Evolutionary conservation across 2,113 vertebrate genomes (phyloP).

Genomic region (Probosciger aterrimus): DNA sequence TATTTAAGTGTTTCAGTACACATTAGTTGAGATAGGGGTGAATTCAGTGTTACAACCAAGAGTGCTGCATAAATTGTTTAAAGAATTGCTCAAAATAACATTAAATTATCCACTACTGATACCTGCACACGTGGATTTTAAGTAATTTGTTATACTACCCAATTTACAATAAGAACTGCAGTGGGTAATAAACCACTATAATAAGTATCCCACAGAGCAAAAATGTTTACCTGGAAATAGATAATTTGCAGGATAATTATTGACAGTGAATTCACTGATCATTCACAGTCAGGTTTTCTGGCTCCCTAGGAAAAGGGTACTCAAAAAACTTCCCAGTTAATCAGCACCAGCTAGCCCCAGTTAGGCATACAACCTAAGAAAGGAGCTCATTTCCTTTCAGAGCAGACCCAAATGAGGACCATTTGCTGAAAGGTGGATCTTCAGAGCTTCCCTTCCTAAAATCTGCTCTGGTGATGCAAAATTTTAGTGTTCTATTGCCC

Average conservation of each 20-base stretch:
- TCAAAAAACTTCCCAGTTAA: neutral
- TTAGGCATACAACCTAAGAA: neutral
- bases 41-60: neutral
- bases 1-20: neutral
- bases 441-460: neutral
- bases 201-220: neutral
- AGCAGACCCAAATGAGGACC: neutral
- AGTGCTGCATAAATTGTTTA: neutral
- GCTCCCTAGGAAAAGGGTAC: neutral
- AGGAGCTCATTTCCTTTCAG: neutral
- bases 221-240: neutral
- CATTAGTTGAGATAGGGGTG: neutral
- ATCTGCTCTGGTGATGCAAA: neutral
- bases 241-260: neutral
- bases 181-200: neutral
- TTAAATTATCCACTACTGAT: neutral
- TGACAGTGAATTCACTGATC: neutral
- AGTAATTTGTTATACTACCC: neutral
- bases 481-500: neutral
- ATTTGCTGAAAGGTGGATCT: neutral
- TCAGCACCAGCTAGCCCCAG: neutral
- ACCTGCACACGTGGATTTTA: neutral
- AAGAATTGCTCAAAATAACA: neutral
- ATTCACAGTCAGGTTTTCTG: neutral
- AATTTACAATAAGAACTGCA: neutral